Conservation (phyloP, 2,797 vertebrate genomes). For the Monodelphis domestica region DNA sequence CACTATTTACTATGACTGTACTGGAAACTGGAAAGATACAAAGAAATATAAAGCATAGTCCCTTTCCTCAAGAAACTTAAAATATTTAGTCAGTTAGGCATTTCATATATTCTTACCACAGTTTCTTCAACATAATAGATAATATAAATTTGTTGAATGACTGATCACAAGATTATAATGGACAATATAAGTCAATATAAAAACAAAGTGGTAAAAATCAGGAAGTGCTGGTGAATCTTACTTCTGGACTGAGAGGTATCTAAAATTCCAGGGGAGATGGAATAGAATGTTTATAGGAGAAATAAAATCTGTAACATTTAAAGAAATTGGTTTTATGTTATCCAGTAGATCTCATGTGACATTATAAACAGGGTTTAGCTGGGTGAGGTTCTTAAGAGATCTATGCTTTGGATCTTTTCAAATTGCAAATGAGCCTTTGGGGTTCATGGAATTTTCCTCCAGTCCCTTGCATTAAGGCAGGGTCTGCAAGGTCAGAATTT, state of each 20-base stretch:
- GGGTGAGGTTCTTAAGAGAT: background rate
- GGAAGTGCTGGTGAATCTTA: background rate
- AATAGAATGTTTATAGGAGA: background rate
- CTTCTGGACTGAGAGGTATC: background rate
- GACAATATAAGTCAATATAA: background rate
- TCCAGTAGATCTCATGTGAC: background rate
- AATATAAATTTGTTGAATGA: background rate
- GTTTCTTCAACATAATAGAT: background rate
- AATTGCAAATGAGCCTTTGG: background rate
- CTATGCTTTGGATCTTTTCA: background rate
- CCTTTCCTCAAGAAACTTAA: background rate
- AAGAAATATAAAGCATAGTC: background rate
- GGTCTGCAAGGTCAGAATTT: background rate
- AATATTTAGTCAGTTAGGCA: background rate
- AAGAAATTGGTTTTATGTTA: background rate
- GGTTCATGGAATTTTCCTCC: background rate
- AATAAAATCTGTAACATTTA: background rate
- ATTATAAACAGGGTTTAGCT: background rate
- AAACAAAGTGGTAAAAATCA: background rate
- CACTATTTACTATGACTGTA: background rate
- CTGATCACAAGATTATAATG: background rate
- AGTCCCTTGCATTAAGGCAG: background rate
- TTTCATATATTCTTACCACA: background rate
- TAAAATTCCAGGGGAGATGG: background rate
- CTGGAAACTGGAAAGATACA: background rate